Evolutionary conservation across 2,113 vertebrate species (phyloP), one percentile per base, ranked within the genome.

Genomic region (Strix uralensis): DNA sequence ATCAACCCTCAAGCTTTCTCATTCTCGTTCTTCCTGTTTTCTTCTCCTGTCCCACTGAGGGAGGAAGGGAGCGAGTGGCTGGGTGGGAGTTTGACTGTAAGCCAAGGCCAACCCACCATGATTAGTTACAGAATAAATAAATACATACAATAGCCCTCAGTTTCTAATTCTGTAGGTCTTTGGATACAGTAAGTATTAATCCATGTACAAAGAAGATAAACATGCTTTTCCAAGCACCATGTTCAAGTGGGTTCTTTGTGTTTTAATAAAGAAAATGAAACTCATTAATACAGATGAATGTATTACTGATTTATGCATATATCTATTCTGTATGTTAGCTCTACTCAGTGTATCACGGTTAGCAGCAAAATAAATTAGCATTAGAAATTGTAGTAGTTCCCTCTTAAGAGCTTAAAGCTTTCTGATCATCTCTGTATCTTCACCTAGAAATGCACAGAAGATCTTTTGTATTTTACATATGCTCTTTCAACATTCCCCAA

Each of bases 281-380:
- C 57, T 96, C 75, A 90, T 87, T 92, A 87, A 92, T 58, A 72
- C 26, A 66, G 65, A 47, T 91, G 52, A 66, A 93, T 46, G 29
- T 57, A 90, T 74, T 93, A 95, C 89, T 91, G 89, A 96, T 95
- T 97, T 91, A 95, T 93, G 63, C 52, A 66, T 58, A 66, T 63
- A 19, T 78, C 34, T 81, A 27, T 96, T 80, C 65, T 61, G 67
- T 82, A 63, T 47, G 67, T 89, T 97, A 93, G 81, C 70, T 62
- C n/a, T 65, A 59, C 80, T 96, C 71, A 65, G 90, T 91, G 81
- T 87, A 30, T 71, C 29, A 42, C 32, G 95, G 82, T 88, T 90
- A 96, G 82, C 69, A 96, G 75, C 93, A 96, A 93, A 85, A 81
- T 81, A 96, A 92, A 86, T 91, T 86, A 96, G 29, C 52, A 83